These are phyloP conservation scores for Sciurus niger DNA, from an alignment of 2,113 vertebrate species.

Conservation along the genomic window DNA sequence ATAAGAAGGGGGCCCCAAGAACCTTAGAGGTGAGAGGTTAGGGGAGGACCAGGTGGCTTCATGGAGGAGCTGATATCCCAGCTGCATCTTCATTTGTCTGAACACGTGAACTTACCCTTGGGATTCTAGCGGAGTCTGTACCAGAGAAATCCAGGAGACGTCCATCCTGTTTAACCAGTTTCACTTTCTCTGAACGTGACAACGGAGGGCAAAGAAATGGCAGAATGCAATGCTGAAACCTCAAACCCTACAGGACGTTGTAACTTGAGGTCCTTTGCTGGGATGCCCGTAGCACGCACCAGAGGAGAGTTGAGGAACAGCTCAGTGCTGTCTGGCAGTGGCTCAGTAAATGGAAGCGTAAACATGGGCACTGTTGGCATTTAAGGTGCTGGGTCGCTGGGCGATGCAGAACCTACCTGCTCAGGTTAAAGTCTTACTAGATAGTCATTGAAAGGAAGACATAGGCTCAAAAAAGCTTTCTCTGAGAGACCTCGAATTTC, in stretches of 20 bases:
- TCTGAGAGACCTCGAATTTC: rapidly evolving
- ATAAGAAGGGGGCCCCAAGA: rapidly evolving
- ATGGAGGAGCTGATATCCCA: background rate
- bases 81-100: background rate
- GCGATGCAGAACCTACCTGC: rapidly evolving
- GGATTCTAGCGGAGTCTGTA: background rate
- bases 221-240: background rate
- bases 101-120: background rate
- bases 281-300: background rate
- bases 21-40: background rate
- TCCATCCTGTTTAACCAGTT: background rate
- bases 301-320: background rate
- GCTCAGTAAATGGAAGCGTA: background rate
- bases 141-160: background rate
- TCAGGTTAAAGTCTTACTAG: background rate
- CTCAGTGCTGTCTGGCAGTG: background rate
- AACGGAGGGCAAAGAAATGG: background rate
- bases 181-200: constrained; percentile 22
- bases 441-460: background rate
- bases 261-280: background rate
- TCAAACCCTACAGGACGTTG: rapidly evolving
- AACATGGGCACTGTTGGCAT: rapidly evolving
- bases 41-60: background rate
- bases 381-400: background rate
- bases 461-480: background rate